phyloP scores from a whole-genome alignment of 2,888 invertebrate genomes.

The Rhorus exstirpatorius region DNA sequence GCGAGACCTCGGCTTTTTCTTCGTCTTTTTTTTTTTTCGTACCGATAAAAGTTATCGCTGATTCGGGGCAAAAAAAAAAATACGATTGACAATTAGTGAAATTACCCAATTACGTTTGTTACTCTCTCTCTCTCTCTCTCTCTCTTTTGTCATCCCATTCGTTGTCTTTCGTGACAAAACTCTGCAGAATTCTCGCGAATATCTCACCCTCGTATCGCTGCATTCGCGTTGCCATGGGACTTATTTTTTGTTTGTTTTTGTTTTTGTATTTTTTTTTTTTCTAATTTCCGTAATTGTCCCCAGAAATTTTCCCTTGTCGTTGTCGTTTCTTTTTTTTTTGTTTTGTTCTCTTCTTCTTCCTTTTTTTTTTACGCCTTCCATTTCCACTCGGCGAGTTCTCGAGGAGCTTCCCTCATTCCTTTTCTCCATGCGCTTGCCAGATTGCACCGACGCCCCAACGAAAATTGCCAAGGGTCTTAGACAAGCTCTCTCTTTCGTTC shows the following conservation, averaged over 20 bases:
- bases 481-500: slow-evolving; percentile 38
- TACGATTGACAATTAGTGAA: slow-evolving; percentile 51
- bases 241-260: neutral
- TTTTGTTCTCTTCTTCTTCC: slow-evolving; percentile 20
- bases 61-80: slow-evolving; percentile 29
- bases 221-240: slow-evolving; percentile 31
- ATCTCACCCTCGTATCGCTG: slow-evolving; percentile 11
- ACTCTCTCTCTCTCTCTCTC: neutral
- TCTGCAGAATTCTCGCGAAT: slow-evolving; percentile 2
- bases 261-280: slow-evolving; percentile 47
- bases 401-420: slow-evolving; percentile 27
- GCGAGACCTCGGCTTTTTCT: neutral
- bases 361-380: slow-evolving; percentile 62
- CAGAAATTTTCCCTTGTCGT: slow-evolving; percentile 65
- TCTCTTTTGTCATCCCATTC: neutral
- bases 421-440: slow-evolving; percentile 47
- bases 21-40: neutral
- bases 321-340: slow-evolving; percentile 62
- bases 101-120: slow-evolving; percentile 52
- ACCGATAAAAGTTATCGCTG: slow-evolving; percentile 37
- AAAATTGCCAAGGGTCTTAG: slow-evolving; percentile 54
- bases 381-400: slow-evolving; percentile 63
- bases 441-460: slow-evolving; percentile 58
- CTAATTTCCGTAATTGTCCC: slow-evolving; percentile 75
- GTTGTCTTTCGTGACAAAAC: neutral